Base-by-base conservation (phyloP, 2,888 invertebrate species). In the Electrophaes corylata region DNA sequence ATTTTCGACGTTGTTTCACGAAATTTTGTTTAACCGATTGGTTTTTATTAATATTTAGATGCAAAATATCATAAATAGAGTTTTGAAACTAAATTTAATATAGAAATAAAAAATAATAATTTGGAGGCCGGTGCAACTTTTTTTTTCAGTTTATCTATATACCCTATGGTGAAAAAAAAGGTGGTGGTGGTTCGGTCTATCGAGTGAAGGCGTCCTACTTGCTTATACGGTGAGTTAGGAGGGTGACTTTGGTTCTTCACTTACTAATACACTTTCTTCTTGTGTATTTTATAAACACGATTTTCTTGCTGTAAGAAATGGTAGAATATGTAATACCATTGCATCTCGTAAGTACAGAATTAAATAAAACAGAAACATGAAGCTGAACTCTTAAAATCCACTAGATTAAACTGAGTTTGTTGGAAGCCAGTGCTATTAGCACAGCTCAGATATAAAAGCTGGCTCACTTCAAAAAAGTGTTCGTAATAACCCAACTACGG, bases 1-100 rank as follows among this genome's bases (percentile, higher is more conserved):
- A 83, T 79, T 86, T 81, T 75, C 69, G 75, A 78, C 79, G 83
- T 86, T 85, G 82, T 83, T 88, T 76, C 66, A 62, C 73, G 73
- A 70, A 79, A 79, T 83, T 84, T 67, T 75, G 80, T 53, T 76
- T 82, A 16, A 82, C 76, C 71, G 72, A 76, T 57, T 33, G 39
- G 20, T 80, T 80, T 83, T 58, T 41, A 43, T 51, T 50, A 55
- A 50, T 43, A 45, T 31, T 47, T 40, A 14, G 41, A 23, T 0
- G 12, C 23, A 14, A 43, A 8, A 3, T 4, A 26, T 6, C 0
- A 26, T 6, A 26, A 26, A 6, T 26, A 26, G 5, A 26, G 8
- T 6, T 26, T 26, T 6, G 4, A 20, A 20, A 20, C 5, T 4
- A 5, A 0, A 20, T 5, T 20, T 20, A 5, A 20, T n/a, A n/a